These are phyloP conservation scores for Siderastrea siderea DNA, from an alignment of 92 coral and sea anemone genomes.

Conservation along the genomic window DNA sequence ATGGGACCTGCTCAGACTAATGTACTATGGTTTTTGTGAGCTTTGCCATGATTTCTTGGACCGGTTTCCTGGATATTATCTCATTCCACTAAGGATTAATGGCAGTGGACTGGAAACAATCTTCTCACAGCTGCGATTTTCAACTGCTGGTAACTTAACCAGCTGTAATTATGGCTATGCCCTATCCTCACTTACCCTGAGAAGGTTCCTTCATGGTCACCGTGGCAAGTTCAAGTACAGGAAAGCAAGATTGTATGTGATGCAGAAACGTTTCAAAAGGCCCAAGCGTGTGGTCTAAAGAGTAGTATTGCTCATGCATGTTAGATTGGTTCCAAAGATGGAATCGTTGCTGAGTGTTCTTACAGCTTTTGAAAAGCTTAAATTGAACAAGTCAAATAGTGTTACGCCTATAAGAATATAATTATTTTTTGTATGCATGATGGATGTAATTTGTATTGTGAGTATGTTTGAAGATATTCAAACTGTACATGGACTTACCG, in stretches of 20 bases:
- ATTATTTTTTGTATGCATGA: too few relatives aligned
- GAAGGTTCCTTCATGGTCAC: constrained; percentile 14
- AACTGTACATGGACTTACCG: too few relatives aligned
- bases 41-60: constrained; percentile 44
- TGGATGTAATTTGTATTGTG: too few relatives aligned
- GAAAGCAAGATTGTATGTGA: not conserved
- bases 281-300: not conserved
- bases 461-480: too few relatives aligned
- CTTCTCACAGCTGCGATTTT: constrained; percentile 44
- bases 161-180: constrained; percentile 44
- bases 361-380: too few relatives aligned
- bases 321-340: too few relatives aligned
- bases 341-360: too few relatives aligned
- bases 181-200: constrained; percentile 18
- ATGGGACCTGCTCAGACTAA: constrained; percentile 49
- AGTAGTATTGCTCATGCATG: not conserved
- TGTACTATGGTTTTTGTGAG: constrained; percentile 56
- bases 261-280: not conserved
- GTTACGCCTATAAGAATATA: too few relatives aligned
- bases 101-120: constrained; percentile 47
- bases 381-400: not conserved
- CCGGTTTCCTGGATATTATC: constrained; percentile 35
- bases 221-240: constrained; percentile 20
- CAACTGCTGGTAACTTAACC: constrained; percentile 29
- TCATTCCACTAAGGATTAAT: constrained; percentile 38